These are phyloP conservation scores for Ophiothrix spiculata DNA, from an alignment of 35 echinoderm and acorn worm species.

Conservation along the genomic window DNA sequence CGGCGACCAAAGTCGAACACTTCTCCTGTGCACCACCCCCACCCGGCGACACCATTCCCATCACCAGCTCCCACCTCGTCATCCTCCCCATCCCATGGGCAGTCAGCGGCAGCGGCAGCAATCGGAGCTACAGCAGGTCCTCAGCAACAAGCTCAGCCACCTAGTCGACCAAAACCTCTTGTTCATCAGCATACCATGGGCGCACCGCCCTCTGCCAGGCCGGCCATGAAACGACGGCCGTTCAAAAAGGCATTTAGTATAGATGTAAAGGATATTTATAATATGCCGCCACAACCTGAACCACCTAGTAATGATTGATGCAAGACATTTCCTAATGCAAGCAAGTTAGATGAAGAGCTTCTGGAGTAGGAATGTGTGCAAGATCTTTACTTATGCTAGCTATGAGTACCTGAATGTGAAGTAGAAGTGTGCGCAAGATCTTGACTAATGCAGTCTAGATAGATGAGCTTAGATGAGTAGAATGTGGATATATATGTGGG, in stretches of 20 bases:
- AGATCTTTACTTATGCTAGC: no score
- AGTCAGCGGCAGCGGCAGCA: neutral
- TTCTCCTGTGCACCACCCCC: neutral
- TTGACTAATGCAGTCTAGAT: no score
- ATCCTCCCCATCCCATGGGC: neutral
- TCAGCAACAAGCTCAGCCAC: neutral
- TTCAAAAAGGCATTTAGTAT: neutral
- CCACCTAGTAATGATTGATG: neutral
- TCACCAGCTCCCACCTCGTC: neutral
- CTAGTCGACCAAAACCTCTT: neutral
- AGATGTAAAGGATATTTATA: conserved; percentile 4
- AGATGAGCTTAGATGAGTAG: no score
- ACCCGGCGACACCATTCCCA: neutral
- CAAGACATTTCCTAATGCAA: no score
- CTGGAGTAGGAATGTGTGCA: no score
- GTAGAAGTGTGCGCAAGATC: no score
- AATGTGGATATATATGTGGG: no score
- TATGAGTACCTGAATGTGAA: no score
- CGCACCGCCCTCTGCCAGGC: neutral
- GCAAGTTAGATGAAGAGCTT: no score
- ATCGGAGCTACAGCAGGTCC: neutral
- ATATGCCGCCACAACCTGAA: neutral
- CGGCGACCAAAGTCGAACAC: neutral
- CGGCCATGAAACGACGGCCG: neutral
- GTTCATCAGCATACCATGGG: neutral